Evolutionary conservation across 2,113 vertebrate genomes (phyloP), one percentile per base, ranked within the genome.

Genomic region (Colius striatus): DNA sequence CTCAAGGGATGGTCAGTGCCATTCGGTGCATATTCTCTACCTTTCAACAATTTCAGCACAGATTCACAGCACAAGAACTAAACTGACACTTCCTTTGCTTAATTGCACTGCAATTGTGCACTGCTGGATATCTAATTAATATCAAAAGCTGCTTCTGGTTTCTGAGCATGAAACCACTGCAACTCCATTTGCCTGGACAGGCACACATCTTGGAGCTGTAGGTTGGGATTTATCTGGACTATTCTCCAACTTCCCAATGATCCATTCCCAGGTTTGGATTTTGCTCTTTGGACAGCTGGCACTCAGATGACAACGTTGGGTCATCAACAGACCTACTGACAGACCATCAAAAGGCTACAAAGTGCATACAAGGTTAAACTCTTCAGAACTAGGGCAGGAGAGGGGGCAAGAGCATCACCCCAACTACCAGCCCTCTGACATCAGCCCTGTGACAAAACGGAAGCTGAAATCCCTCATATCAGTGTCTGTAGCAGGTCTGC

Each of bases 1-100:
- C n/a, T 15, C 32, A 14, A 27, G 23, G 55, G 27, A 32, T 8
- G 27, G 36, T 4, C 38, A 19, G 3, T 8, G 50, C 9, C 15
- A 5, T 1, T 3, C 15, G 29, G 6, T 19, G 23, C 1, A 1
- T 16, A 4, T 30, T 41, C 76, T 53, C 21, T 19, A 3, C 66
- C 29, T 58, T 27, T 16, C 51, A 6, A 11, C 41, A 18, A 45
- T 32, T 53, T 30, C n/a, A 12, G 22, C 16, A 30, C 18, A 26
- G 43, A 12, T 62, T 38, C 50, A 51, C 34, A 60, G 30, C 62
- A 2, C 3, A 11, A 54, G 14, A 51, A 51, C 30, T 34, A 13
- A 80, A 29, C 30, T 21, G 73, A 27, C 19, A 1, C 9, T 30
- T 57, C 16, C 36, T 58, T 26, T 23, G 9, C 11, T 23, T 13